These are phyloP conservation scores for Pseudomugil gertrudae DNA, from an alignment of 2,797 vertebrate species.

Conservation along the genomic window DNA sequence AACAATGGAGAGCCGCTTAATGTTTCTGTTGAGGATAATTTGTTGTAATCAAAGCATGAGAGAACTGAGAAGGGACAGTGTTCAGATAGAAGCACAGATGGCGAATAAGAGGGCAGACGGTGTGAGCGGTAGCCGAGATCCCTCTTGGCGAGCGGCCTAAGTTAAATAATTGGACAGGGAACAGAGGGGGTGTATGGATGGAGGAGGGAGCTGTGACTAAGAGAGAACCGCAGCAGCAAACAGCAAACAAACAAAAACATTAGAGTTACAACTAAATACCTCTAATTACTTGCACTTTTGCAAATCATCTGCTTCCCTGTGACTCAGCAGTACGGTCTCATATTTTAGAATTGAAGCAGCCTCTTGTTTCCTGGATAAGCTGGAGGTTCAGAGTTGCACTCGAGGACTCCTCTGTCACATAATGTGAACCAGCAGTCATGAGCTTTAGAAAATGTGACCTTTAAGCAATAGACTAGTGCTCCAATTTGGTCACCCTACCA, in stretches of 20 bases:
- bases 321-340: conserved; percentile 38
- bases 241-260: conserved; percentile 61
- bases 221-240: conserved; percentile 28
- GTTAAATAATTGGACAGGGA: conserved; percentile 75
- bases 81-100: conserved; percentile 74
- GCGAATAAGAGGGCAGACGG: conserved; percentile 72
- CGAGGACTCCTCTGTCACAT: conserved; percentile 32
- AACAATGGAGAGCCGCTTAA: conserved; percentile 58
- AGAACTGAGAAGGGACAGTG: conserved; percentile 57
- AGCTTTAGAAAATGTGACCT: conserved; percentile 54
- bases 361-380: conserved; percentile 33
- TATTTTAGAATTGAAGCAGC: conserved; percentile 35
- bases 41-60: conserved; percentile 74
- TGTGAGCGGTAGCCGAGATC: conserved; percentile 59
- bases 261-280: conserved; percentile 21
- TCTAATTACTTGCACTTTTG: conserved; percentile 41
- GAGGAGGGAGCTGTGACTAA: conserved; percentile 53
- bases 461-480: conserved; percentile 45
- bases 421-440: conserved; percentile 40
- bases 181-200: conserved; percentile 46
- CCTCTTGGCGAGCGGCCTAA: conserved; percentile 66
- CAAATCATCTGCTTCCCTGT: conserved; percentile 10
- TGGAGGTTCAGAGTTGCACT: conserved; percentile 38
- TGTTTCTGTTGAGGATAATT: conserved; percentile 70
- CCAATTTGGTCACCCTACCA: conserved; percentile 39